Conservation (phyloP, 2,113 vertebrate species). For the Dasyprocta punctata region DNA sequence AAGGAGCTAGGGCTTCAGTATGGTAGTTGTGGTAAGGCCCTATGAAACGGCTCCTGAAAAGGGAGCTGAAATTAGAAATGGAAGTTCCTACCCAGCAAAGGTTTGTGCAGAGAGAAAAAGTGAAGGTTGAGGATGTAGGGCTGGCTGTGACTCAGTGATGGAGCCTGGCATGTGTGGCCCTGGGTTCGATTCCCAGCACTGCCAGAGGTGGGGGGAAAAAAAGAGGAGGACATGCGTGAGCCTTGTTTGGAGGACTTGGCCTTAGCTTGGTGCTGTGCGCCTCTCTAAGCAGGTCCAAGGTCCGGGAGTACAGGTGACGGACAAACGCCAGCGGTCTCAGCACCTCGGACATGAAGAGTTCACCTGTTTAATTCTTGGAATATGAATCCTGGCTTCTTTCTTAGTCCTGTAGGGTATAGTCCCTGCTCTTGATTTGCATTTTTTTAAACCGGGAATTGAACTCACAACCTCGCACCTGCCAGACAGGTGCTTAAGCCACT, state of each 20-base stretch:
- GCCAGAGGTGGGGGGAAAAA: too few relatives aligned
- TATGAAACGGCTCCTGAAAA: too few relatives aligned
- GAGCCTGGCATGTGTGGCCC: not conserved
- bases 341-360: not conserved
- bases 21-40: not conserved
- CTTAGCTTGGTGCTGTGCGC: not conserved
- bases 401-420: not conserved
- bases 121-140: too few relatives aligned
- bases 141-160: too few relatives aligned
- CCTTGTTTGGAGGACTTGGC: slow-evolving; percentile 19
- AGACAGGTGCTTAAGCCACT: too few relatives aligned
- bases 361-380: not conserved
- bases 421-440: too few relatives aligned
- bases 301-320: too few relatives aligned
- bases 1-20: not conserved
- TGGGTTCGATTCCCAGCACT: not conserved
- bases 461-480: too few relatives aligned
- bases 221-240: not conserved
- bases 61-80: slow-evolving; percentile 25
- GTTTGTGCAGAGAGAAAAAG: too few relatives aligned
- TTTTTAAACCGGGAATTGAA: too few relatives aligned
- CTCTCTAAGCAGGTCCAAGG: too few relatives aligned
- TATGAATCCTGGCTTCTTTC: slow-evolving; percentile 11
- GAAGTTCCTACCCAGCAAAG: not conserved
- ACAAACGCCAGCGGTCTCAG: not conserved